Conservation (phyloP, 2,113 vertebrate species). For the Brachypteracias leptosomus region DNA sequence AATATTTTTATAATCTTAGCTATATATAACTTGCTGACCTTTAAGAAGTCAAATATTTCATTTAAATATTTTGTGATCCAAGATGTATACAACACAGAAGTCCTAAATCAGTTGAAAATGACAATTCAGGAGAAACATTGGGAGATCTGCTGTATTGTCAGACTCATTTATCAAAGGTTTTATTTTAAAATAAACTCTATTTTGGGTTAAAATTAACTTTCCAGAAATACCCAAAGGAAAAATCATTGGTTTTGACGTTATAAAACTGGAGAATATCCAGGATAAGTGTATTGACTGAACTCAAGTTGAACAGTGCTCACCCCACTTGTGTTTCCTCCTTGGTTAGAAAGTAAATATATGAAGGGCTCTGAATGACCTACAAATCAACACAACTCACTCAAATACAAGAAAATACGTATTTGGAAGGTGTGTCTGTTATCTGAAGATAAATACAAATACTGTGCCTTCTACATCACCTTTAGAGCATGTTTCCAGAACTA, state of each 20-base stretch:
- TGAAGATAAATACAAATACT: no score
- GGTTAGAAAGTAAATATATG: neutral
- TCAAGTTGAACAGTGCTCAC: neutral
- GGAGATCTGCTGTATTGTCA: neutral
- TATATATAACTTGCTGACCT: neutral
- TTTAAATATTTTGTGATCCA: neutral
- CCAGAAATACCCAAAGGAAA: neutral
- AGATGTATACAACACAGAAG: neutral
- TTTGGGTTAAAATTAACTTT: neutral
- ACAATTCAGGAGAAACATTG: neutral
- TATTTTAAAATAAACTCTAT: neutral
- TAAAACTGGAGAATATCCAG: neutral
- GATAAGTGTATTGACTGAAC: fast-evolving
- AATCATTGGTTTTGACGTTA: neutral
- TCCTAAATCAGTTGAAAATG: neutral
- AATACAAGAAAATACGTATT: no score
- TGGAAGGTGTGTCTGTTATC: no score
- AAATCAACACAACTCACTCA: neutral
- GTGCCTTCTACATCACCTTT: neutral
- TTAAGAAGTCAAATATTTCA: neutral
- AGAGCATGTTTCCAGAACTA: fast-evolving
- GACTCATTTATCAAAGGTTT: neutral
- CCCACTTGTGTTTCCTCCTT: neutral
- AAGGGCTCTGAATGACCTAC: neutral
- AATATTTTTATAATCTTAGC: neutral